Evolutionary conservation across 2,888 invertebrate species (phyloP).

Genomic region (Orchestes rusci): DNA sequence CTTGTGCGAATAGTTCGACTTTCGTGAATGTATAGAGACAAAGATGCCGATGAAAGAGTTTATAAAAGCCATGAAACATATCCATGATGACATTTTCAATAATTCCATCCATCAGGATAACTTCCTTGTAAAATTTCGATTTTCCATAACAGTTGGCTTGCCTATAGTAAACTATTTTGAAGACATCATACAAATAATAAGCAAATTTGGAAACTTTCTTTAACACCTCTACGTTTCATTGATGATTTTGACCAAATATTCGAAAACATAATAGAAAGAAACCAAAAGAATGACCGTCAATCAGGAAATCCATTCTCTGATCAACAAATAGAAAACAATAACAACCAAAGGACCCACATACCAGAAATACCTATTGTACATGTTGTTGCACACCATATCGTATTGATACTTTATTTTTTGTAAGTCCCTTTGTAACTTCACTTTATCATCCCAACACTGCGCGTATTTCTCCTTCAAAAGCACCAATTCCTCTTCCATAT

Average conservation of each 20-base stretch:
- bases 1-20: no score
- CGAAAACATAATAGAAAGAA: constrained; percentile 41
- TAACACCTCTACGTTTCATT: constrained; percentile 28
- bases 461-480: constrained; percentile 67
- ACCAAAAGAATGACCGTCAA: constrained; percentile 49
- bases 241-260: constrained; percentile 41
- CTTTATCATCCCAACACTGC: constrained; percentile 55
- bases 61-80: no score
- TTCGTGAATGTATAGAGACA: no score
- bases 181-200: no score
- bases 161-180: no score
- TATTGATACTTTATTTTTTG: constrained; percentile 53
- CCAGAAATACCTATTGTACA: constrained; percentile 53
- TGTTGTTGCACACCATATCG: constrained; percentile 51
- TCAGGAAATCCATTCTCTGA: constrained; percentile 56
- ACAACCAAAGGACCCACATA: constrained; percentile 53
- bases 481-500: constrained; percentile 66
- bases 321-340: constrained; percentile 53
- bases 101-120: no score
- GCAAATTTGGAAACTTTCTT: no score
- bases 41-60: no score
- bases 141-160: no score
- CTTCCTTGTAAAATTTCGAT: no score
- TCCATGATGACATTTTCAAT: no score
- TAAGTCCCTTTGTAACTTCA: constrained; percentile 55